Percentiles rank a stretch among this genome's conserved stretches.
These are phyloP conservation scores for Alcis repandata DNA, from an alignment of 2,888 invertebrate species.

Conservation along the genomic window DNA sequence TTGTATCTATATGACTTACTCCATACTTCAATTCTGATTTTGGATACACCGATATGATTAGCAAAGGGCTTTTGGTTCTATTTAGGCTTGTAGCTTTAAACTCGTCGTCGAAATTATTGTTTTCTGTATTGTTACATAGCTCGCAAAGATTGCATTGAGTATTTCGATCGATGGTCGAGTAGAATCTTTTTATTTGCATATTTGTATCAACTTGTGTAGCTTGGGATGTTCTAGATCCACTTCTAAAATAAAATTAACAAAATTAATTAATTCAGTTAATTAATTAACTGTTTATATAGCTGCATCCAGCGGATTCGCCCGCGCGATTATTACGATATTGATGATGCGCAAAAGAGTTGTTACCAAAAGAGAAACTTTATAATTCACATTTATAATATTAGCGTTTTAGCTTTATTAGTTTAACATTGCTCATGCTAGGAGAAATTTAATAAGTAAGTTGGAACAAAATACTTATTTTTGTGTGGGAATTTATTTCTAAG, in stretches of 20 bases:
- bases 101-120: slow-evolving; percentile 32
- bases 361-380: no score
- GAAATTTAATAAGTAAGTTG: no score
- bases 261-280: neutral
- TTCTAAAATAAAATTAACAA: neutral
- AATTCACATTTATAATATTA: no score
- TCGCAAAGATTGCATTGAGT: slow-evolving; percentile 24
- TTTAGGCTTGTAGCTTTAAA: slow-evolving; percentile 45
- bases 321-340: no score
- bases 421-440: no score
- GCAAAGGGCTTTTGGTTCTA: slow-evolving; percentile 64
- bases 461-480: neutral
- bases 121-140: slow-evolving; percentile 30
- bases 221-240: slow-evolving; percentile 50
- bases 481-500: neutral
- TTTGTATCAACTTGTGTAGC: slow-evolving; percentile 70
- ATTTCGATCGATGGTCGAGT: slow-evolving; percentile 52
- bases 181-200: slow-evolving; percentile 35
- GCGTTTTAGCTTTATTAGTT: no score
- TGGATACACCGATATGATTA: slow-evolving; percentile 79
- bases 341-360: no score
- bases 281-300: neutral
- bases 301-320: no score
- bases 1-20: neutral
- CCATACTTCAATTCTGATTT: slow-evolving; percentile 50